Percentiles rank a stretch among this genome's conserved stretches.
Evolutionary conservation across 2,797 vertebrate species (phyloP).

Genomic region (Oryzias sinensis): DNA sequence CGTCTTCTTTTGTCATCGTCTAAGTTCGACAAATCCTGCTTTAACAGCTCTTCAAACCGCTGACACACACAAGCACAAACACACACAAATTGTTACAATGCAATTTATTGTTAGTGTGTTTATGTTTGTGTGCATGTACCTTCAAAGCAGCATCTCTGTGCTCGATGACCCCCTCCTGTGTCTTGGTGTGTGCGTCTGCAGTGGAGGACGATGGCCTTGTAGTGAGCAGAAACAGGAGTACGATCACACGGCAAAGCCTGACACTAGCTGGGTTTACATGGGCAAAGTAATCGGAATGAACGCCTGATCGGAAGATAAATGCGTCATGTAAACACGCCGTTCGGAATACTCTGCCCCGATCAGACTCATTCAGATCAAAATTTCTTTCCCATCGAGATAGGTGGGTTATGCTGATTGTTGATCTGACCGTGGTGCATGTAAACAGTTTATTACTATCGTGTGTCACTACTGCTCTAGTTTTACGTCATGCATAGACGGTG

Average conservation of each 20-base stretch:
- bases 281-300: no score
- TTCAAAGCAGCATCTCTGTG: slow-evolving; percentile 76
- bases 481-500: no score
- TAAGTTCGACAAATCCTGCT: slow-evolving; percentile 47
- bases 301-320: no score
- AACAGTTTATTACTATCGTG: no score
- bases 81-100: background rate
- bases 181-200: slow-evolving; percentile 77
- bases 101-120: background rate
- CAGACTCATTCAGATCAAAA: no score
- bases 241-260: slow-evolving; percentile 84
- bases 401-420: no score
- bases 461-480: no score
- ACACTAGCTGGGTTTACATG: no score
- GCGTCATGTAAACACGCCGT: no score
- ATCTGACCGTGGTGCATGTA: no score
- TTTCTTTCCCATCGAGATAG: no score
- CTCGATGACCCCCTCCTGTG: slow-evolving; percentile 72
- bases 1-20: slow-evolving; percentile 56
- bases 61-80: slow-evolving; percentile 46
- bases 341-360: no score
- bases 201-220: slow-evolving; percentile 67
- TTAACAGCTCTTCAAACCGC: slow-evolving; percentile 66
- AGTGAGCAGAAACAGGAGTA: slow-evolving; percentile 37
- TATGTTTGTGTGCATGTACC: slow-evolving; percentile 60